phyloP scores from a whole-genome alignment of 2,113 vertebrate species.

The Rhinichthys klamathensis region DNA sequence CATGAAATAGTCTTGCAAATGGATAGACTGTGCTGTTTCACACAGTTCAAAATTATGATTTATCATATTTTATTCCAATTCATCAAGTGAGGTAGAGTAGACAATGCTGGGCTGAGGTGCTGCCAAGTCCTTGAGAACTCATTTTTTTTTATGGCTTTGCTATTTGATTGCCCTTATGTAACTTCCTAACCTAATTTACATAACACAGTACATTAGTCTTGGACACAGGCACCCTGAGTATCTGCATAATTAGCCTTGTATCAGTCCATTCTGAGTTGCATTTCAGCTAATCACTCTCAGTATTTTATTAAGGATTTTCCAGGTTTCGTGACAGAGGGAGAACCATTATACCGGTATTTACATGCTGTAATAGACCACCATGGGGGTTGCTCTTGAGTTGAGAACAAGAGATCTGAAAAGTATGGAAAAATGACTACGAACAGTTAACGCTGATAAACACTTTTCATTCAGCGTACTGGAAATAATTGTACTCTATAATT shows the following conservation, averaged over 20 bases:
- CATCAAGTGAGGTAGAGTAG: conserved; percentile 28
- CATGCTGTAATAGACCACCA: background rate
- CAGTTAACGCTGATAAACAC: background rate
- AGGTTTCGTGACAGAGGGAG: background rate
- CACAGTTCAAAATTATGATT: conserved; percentile 1
- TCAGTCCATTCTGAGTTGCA: conserved; percentile 53
- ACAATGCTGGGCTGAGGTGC: conserved; percentile 25
- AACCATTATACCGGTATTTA: background rate
- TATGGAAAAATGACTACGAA: background rate
- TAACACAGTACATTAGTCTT: conserved; percentile 68
- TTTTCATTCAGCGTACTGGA: background rate
- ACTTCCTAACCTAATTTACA: conserved; percentile 67
- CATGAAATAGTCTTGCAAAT: background rate
- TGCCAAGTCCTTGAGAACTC: conserved; percentile 54
- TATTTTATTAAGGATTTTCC: background rate
- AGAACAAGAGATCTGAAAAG: conserved; percentile 2
- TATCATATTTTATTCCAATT: conserved; percentile 34
- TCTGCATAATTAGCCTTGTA: conserved; percentile 70
- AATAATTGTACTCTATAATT: background rate
- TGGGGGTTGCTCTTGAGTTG: background rate
- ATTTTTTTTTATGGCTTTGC: conserved; percentile 62
- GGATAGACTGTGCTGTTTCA: background rate
- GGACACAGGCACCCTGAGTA: conserved; percentile 61
- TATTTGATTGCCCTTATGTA: conserved; percentile 69
- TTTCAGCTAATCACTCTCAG: conserved; percentile 38